Base-by-base conservation (phyloP, 2,888 invertebrate species). In the Anodontia alba region DNA sequence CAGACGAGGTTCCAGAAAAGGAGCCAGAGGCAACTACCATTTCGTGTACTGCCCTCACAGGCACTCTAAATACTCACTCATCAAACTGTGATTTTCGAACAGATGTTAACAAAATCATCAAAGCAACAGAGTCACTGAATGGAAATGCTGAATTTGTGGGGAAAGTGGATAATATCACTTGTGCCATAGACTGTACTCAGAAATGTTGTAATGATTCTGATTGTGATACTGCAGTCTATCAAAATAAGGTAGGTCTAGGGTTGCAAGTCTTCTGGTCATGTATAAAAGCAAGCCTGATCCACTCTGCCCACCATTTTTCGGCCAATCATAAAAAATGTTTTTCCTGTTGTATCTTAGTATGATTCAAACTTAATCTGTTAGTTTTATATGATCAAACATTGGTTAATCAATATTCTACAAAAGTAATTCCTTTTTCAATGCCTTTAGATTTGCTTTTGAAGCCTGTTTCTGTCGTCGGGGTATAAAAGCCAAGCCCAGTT, bases 161-260 rank as follows among this genome's bases (percentile, higher is more conserved):
- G 33, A 87, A 83, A 29, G 67, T 73, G n/a, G 54, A 81, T 7
- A 85, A 86, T 43, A 54, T 82, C 23, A 78, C 75, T 0, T 87
- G 87, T 33, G 80, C 86, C 0, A 77, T 84, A 46, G 89, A 89
- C 20, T 92, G 92, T 78, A 79, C 87, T 12, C 70, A 77, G 57
- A 62, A 75, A 42, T 92, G 92, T 78, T 92, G 92, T 81, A 74
- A 83, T 23, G 84, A 86, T 57, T 66, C 78, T 12, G 81, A 83
- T 10, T 92, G 92, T 87, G 90, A 90, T 76, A 77, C 90, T 46
- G 89, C 91, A 31, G 88, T 92, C 23, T 92, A 86, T 80, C 90
- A 90, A 78, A 82, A 90, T 42, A 91, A 92, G 89, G 92, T 91
- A 86, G 68, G 72, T 42, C 5, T 46, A n/a, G n/a, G n/a, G n/a